Evolutionary conservation across 1,140 invertebrate species (phyloP).

Genomic region (Dinothrombium tinctorium): DNA sequence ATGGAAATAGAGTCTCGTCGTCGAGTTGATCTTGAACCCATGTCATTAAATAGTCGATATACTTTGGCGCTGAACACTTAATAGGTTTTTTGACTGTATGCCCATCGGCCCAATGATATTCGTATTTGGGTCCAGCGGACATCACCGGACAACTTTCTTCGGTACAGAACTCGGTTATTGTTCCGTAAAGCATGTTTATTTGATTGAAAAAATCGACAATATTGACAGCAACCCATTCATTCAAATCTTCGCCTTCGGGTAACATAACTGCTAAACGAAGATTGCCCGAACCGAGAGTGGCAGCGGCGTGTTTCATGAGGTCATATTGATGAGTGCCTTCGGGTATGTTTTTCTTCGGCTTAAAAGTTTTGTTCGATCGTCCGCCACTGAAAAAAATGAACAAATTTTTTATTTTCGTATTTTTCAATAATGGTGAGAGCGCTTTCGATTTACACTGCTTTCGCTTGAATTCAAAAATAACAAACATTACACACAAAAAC

Average conservation of each 20-base stretch:
- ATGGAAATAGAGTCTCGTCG: slow-evolving; percentile 93
- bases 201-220: slow-evolving; percentile 97
- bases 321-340: slow-evolving; percentile 98
- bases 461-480: too few relatives aligned
- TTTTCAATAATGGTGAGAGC: too few relatives aligned
- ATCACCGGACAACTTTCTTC: slow-evolving; percentile 94
- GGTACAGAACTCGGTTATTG: slow-evolving; percentile 96
- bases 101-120: slow-evolving; percentile 99
- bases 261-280: slow-evolving; percentile 79
- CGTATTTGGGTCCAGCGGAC: slow-evolving; percentile 84
- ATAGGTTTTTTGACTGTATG: slow-evolving; percentile 96
- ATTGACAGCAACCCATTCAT: slow-evolving; percentile 68
- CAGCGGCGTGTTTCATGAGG: slow-evolving; percentile 95
- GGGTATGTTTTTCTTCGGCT: slow-evolving; percentile 96
- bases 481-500: too few relatives aligned
- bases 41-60: slow-evolving; percentile 98
- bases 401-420: too few relatives aligned
- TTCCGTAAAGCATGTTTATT: slow-evolving; percentile 99
- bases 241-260: slow-evolving; percentile 94
- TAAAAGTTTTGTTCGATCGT: slow-evolving; percentile 85
- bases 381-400: slow-evolving; percentile 29
- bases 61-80: slow-evolving; percentile 96
- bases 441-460: too few relatives aligned
- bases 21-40: slow-evolving; percentile 99
- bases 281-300: slow-evolving; percentile 91